phyloP scores from a whole-genome alignment of 2,797 vertebrate species.

The Melanotaenia parkinsoni region DNA sequence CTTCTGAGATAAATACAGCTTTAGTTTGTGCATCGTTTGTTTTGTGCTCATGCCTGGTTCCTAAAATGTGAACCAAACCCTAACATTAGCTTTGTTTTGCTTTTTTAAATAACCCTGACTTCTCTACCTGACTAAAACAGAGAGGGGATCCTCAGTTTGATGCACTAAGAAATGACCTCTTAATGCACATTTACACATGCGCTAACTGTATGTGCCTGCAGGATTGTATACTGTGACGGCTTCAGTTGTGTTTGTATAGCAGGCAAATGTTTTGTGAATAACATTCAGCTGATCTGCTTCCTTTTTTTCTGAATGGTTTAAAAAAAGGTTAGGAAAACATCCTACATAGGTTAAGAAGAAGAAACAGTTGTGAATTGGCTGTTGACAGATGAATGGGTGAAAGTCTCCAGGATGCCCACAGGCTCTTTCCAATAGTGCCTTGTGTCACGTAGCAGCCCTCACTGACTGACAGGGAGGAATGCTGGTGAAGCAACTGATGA shows the following conservation, averaged over 20 bases:
- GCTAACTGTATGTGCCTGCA: neutral
- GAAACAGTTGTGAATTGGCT: constrained; percentile 13
- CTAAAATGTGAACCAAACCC: constrained; percentile 1
- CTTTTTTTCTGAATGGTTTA: constrained; percentile 13
- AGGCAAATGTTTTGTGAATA: constrained; percentile 7
- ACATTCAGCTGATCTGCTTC: neutral
- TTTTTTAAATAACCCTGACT: neutral
- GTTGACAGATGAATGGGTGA: constrained; percentile 46
- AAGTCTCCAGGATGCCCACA: constrained; percentile 31
- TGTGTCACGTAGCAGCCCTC: constrained; percentile 38
- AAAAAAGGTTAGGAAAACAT: constrained; percentile 37
- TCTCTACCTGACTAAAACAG: neutral
- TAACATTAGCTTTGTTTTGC: neutral
- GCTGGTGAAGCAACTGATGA: constrained; percentile 15
- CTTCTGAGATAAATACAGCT: constrained; percentile 56
- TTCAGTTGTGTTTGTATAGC: neutral
- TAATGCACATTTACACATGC: neutral
- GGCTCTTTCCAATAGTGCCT: constrained; percentile 34
- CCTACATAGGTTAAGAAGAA: constrained; percentile 9
- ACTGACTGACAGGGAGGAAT: constrained; percentile 45
- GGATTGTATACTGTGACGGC: neutral
- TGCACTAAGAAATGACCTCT: neutral
- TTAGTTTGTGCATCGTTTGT: constrained; percentile 29
- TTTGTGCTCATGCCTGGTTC: constrained; percentile 26
- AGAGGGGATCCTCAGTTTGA: neutral